A percentile compares a stretch with the other conserved stretches of the same genome.
phyloP scores from a whole-genome alignment of 2,113 vertebrate genomes.

The Anhinga rufa region DNA sequence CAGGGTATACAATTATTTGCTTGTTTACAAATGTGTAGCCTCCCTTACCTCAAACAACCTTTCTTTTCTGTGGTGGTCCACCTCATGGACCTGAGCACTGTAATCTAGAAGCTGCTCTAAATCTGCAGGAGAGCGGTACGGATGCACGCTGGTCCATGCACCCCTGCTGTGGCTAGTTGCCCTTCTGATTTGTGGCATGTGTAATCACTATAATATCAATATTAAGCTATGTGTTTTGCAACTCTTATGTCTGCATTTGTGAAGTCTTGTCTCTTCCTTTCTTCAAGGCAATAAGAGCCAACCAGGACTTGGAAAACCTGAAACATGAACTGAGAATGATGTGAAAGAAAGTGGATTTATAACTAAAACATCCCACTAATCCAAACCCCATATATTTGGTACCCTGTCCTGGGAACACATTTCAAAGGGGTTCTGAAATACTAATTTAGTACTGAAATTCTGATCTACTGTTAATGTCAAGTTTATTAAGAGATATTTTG shows the following conservation, averaged over 20 bases:
- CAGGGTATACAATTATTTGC: neutral
- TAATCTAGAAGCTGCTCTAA: neutral
- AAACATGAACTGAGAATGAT: neutral
- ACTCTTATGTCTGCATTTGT: neutral
- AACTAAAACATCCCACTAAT: neutral
- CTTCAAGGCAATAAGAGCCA: neutral
- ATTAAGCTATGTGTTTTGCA: neutral
- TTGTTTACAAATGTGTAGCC: neutral
- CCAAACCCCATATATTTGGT: neutral
- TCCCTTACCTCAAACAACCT: neutral
- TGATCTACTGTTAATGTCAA: neutral
- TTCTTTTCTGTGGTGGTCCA: neutral
- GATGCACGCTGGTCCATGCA: neutral
- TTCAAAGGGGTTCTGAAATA: slow-evolving; percentile 41
- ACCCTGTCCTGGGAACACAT: neutral
- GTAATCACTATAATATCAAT: neutral
- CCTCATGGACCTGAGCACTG: neutral
- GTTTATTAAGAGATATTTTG: neutral
- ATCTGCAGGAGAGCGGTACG: too few relatives aligned
- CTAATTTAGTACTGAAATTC: neutral
- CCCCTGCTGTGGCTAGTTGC: neutral
- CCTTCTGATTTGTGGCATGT: neutral
- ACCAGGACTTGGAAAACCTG: neutral
- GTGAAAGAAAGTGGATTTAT: neutral
- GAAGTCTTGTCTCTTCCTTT: neutral